Evolutionary conservation across 2,888 invertebrate genomes (phyloP).

Genomic region (Pantelozetes paolii): DNA sequence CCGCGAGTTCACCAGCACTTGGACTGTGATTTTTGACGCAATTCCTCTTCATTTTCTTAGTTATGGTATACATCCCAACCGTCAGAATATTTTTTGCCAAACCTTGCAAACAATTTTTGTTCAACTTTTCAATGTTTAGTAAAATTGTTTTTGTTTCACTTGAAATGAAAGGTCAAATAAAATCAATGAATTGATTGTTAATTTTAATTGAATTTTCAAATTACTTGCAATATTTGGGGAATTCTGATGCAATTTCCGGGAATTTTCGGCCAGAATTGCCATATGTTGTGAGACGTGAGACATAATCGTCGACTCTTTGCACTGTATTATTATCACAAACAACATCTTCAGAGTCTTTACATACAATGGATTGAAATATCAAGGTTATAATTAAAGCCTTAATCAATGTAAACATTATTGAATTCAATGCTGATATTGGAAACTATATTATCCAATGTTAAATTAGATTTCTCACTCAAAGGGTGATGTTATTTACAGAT

Average conservation of each 20-base stretch:
- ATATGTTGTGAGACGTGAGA: constrained; percentile 12
- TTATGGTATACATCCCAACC: constrained; percentile 27
- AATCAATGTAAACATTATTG: too few species aligned
- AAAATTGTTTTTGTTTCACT: constrained; percentile 22
- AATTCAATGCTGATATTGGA: too few species aligned
- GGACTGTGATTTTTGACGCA: not conserved
- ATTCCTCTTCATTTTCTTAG: not conserved
- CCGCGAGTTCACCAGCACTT: too few species aligned
- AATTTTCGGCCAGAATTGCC: constrained; percentile 33
- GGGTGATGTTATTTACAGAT: too few species aligned
- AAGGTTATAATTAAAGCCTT: too few species aligned
- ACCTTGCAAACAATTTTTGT: constrained; percentile 13
- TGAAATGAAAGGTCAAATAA: not conserved
- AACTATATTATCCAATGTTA: too few species aligned
- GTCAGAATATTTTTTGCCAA: constrained; percentile 21
- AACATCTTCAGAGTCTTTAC: not conserved
- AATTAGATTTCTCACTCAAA: too few species aligned
- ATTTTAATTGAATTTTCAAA: not conserved
- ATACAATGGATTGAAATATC: not conserved
- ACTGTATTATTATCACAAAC: constrained; percentile 22
- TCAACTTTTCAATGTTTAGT: not conserved
- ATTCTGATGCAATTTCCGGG: not conserved
- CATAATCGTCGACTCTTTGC: constrained; percentile 12
- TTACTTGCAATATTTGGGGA: constrained; percentile 32
- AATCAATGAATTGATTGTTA: not conserved